Percentiles rank a stretch among this genome's conserved stretches.
Conservation (phyloP, 2,797 vertebrate genomes). For the Aldrovandia affinis region DNA sequence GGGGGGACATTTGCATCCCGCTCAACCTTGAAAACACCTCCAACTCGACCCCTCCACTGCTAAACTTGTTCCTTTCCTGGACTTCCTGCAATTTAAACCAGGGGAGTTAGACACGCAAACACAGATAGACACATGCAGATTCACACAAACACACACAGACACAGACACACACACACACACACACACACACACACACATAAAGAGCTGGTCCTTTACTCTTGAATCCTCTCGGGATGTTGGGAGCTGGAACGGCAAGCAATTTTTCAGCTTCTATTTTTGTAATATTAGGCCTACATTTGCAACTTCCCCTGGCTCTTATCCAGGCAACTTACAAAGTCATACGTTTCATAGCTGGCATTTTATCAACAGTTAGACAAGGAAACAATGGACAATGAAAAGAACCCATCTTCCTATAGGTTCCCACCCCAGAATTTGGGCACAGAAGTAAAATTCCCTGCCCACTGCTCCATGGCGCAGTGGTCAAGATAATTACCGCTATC, state of each 20-base stretch:
- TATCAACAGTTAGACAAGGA: neutral
- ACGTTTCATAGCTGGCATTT: neutral
- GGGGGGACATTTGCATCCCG: neutral
- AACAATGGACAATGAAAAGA: neutral
- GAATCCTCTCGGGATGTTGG: neutral
- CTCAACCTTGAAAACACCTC: constrained; percentile 24
- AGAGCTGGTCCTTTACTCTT: constrained; percentile 1
- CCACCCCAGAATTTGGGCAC: neutral
- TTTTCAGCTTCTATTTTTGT: constrained; percentile 5
- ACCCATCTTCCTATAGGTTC: neutral
- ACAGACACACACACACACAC: neutral
- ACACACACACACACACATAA: neutral
- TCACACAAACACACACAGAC: neutral
- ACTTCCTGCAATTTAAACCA: neutral
- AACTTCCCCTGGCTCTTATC: neutral
- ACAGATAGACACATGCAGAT: neutral
- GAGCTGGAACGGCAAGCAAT: neutral
- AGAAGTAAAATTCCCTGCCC: neutral
- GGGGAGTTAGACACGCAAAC: neutral
- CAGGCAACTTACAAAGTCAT: neutral
- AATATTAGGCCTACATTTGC: neutral
- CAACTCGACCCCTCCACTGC: neutral
- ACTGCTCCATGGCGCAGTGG: neutral
- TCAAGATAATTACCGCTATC: neutral
- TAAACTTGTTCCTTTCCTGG: neutral